Percentiles rank a stretch among this genome's conserved stretches.
Conservation (phyloP, 2,797 vertebrate genomes). For the Amphiprion clarkii region DNA sequence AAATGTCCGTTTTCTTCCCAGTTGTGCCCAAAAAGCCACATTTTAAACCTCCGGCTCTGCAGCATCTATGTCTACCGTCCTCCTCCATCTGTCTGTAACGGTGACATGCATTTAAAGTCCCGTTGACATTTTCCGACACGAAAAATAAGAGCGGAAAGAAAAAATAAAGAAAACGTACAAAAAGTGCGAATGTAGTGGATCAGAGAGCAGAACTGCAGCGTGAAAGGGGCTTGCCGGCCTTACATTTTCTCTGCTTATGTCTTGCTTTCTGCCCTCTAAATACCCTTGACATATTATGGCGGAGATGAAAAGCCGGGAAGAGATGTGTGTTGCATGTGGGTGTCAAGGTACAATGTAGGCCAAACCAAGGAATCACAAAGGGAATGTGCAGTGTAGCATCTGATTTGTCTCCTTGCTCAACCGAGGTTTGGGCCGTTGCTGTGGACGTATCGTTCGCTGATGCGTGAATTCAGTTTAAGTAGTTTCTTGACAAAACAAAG, state of each 20-base stretch:
- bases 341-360: slow-evolving; percentile 38
- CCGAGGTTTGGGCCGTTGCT: not conserved
- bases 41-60: slow-evolving; percentile 22
- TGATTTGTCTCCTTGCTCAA: not conserved
- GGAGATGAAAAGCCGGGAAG: slow-evolving; percentile 65
- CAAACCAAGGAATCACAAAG: not conserved
- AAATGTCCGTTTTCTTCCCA: not conserved
- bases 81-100: slow-evolving; percentile 29
- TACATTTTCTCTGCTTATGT: slow-evolving; percentile 36
- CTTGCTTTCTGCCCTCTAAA: slow-evolving; percentile 64
- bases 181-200: slow-evolving; percentile 21
- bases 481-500: not conserved
- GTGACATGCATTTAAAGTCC: slow-evolving; percentile 25
- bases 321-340: slow-evolving; percentile 24
- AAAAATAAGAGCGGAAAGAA: not conserved
- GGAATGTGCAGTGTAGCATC: not conserved
- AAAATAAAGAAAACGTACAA: not conserved
- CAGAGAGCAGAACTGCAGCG: slow-evolving; percentile 41
- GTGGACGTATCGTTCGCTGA: not conserved
- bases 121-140: slow-evolving; percentile 39
- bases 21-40: not conserved
- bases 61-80: slow-evolving; percentile 27
- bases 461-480: no score
- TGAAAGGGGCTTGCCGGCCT: slow-evolving; percentile 20
- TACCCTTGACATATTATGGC: slow-evolving; percentile 65